phyloP scores from a whole-genome alignment of 64 coral and sea anemone species.

The Porites lutea region DNA sequence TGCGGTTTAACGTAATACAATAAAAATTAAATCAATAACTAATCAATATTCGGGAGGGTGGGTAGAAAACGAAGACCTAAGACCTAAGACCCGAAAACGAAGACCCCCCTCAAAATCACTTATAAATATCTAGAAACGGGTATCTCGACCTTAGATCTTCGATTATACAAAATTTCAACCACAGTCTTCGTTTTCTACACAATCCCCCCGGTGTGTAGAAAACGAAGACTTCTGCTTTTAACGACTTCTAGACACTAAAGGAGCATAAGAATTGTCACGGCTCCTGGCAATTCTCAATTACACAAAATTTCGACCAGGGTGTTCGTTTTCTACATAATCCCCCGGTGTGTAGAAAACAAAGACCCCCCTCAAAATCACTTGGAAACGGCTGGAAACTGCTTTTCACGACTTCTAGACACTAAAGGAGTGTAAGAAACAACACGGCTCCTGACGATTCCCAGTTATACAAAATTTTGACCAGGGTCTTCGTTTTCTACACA shows the following conservation, averaged over 20 bases:
- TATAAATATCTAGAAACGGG: no score
- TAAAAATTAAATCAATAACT: no score
- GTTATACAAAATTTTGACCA: background rate
- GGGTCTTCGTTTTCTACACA: background rate
- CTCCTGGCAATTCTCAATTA: background rate
- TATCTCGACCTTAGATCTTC: no score
- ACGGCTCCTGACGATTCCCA: background rate
- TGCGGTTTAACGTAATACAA: no score
- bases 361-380: background rate
- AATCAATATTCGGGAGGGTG: no score
- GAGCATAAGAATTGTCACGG: background rate
- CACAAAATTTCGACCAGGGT: background rate
- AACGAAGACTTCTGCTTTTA: slow-evolving; percentile 8
- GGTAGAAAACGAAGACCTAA: background rate
- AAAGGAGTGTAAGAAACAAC: background rate
- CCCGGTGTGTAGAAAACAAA: no score
- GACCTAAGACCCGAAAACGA: background rate
- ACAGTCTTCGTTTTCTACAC: no score
- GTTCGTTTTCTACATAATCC: background rate
- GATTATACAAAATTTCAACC: no score
- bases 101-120: background rate
- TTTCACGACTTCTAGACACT: background rate
- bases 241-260: background rate
- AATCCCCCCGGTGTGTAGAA: no score
- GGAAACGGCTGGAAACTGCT: slow-evolving; percentile 1